A percentile compares a stretch with the other conserved stretches of the same genome.
Conservation (phyloP, 2,888 invertebrate species). For the Drosophila anomalata region DNA sequence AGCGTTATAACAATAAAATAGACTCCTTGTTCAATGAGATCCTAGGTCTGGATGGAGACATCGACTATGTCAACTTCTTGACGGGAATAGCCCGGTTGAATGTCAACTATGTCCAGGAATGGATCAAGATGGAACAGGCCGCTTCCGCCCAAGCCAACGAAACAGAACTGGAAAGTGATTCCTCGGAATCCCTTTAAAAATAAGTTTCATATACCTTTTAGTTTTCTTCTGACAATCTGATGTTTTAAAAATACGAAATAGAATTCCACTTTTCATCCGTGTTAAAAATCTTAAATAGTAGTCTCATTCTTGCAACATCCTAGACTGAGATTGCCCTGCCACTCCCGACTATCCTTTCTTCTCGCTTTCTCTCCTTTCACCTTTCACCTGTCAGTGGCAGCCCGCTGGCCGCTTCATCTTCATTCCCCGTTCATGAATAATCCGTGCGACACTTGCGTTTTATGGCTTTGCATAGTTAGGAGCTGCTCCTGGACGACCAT, state of each 20-base stretch:
- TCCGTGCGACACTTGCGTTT: conserved; percentile 74
- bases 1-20: conserved; percentile 46
- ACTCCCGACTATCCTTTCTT: neutral
- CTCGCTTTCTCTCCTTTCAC: conserved; percentile 11
- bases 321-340: conserved; percentile 9
- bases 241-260: neutral
- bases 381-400: conserved; percentile 37
- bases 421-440: conserved; percentile 72
- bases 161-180: no score
- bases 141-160: no score
- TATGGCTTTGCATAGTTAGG: conserved; percentile 71
- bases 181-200: no score
- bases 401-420: conserved; percentile 55
- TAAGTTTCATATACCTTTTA: no score
- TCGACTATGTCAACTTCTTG: conserved; percentile 49
- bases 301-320: neutral
- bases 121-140: conserved; percentile 8
- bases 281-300: conserved; percentile 3
- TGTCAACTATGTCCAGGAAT: conserved; percentile 29
- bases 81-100: conserved; percentile 41
- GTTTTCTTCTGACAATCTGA: no score
- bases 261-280: neutral
- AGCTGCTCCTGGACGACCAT: conserved; percentile 13
- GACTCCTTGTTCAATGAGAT: conserved; percentile 40
- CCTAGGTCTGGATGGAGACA: conserved; percentile 45